Evolutionary conservation across 2,888 invertebrate species (phyloP).

Genomic region (Drosophila colorata): DNA sequence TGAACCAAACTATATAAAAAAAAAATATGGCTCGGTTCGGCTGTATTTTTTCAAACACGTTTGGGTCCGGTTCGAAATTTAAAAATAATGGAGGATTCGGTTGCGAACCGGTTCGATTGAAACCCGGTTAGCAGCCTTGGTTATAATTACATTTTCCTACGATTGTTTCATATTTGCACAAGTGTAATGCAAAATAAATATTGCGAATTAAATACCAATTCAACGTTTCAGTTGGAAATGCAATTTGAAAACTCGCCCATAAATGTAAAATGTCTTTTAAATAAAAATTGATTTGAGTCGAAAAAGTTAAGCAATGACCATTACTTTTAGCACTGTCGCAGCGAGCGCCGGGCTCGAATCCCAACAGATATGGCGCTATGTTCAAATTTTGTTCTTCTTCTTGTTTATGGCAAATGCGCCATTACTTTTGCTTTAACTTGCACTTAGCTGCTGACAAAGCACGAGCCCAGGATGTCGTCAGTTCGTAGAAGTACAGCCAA

Average conservation of each 20-base stretch:
- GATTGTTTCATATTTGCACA: too few species aligned
- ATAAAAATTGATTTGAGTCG: slow-evolving; percentile 11
- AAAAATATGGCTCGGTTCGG: too few species aligned
- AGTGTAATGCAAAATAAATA: too few species aligned
- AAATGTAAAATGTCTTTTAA: neutral
- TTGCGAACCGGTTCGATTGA: too few species aligned
- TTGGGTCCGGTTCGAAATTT: too few species aligned
- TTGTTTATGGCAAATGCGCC: slow-evolving; percentile 41
- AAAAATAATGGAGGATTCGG: too few species aligned
- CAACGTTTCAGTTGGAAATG: too few species aligned
- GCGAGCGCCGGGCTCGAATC: slow-evolving; percentile 21
- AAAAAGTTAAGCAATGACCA: slow-evolving; percentile 54
- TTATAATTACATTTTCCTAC: too few species aligned
- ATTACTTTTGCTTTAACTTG: slow-evolving; percentile 75
- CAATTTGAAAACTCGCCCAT: neutral
- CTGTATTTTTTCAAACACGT: too few species aligned
- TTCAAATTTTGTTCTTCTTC: slow-evolving; percentile 2
- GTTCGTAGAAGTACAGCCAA: neutral
- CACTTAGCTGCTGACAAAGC: slow-evolving; percentile 75
- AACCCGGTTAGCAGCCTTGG: too few species aligned
- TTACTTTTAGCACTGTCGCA: slow-evolving; percentile 39
- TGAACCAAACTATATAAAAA: too few species aligned
- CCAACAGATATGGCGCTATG: slow-evolving; percentile 27
- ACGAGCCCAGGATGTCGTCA: slow-evolving; percentile 29
- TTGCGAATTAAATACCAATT: too few species aligned